Base-by-base conservation (phyloP, 2,888 invertebrate species). In the Gastracanthus pulcherrimus region DNA sequence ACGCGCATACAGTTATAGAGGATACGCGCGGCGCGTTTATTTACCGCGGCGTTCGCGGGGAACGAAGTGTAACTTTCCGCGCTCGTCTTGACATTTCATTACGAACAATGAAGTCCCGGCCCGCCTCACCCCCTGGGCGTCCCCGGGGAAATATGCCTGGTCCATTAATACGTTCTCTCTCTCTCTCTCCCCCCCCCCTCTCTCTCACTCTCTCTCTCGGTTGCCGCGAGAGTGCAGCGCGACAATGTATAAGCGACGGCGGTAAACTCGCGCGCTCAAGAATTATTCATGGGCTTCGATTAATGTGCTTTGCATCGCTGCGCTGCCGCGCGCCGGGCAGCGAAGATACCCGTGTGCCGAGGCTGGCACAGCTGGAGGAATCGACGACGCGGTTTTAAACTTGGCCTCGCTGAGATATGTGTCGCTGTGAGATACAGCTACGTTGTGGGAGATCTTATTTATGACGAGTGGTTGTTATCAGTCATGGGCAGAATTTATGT, bases 71-170 rank as follows among this genome's bases (percentile, higher is more conserved):
- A 82, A 82, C 64, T 77, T 71, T 76, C 70, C 72, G 23, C 69
- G 74, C 55, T 69, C 76, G 34, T 80, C 81, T 76, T 83, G 79
- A 81, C 79, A 80, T 76, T 81, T 81, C 74, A 81, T 83, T 83
- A 81, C 11, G 76, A 83, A 80, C 83, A 83, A 83, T 80, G 81
- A 83, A 76, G 74, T 66, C 70, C 36, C 19, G 62, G n/a, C n/a
- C n/a, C n/a, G n/a, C n/a, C n/a, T n/a, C n/a, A n/a, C n/a, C 19
- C 31, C 55, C 23, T 9, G 38, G 29, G 16, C 11, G 3, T 70
- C 83, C 38, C 81, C 31, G 31, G 76, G 83, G 81, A 83, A 83
- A 83, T 81, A 83, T 76, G 64, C 58, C 64, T 58, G 62, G 31
- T 71, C 69, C 67, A 76, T 78, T 81, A 72, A 80, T 79, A 69